Evolutionary conservation across 64 coral and sea anemone species (phyloP).

Genomic region (Pocillopora verrucosa): DNA sequence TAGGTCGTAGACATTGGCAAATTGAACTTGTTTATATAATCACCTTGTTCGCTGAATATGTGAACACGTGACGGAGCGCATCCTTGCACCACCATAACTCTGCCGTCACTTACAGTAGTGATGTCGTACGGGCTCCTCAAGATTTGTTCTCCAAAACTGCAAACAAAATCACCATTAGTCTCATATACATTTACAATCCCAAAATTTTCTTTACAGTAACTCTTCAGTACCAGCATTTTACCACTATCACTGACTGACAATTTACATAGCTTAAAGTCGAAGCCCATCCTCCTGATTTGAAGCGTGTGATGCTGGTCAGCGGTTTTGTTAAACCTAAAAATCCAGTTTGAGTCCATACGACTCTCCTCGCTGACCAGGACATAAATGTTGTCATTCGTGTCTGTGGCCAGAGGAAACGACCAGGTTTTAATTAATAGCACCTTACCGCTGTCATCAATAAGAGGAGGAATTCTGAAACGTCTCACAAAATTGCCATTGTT

Average conservation of each 20-base stretch:
- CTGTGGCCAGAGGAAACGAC: neutral
- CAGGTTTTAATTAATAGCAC: neutral
- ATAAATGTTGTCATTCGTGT: slow-evolving; percentile 3
- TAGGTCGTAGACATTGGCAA: neutral
- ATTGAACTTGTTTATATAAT: neutral
- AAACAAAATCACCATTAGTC: slow-evolving; percentile 14
- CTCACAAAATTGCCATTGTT: too few species aligned
- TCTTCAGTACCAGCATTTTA: slow-evolving; percentile 11
- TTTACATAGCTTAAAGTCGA: neutral
- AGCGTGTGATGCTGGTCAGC: neutral
- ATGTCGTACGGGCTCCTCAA: neutral
- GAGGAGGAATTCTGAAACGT: too few species aligned
- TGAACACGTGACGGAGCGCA: neutral
- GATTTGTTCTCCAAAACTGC: slow-evolving; percentile 9
- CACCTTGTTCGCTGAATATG: slow-evolving; percentile 14
- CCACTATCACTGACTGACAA: slow-evolving; percentile 21
- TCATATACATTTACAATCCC: slow-evolving; percentile 14
- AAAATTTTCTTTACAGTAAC: neutral
- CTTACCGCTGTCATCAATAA: neutral
- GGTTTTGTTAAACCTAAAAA: slow-evolving; percentile 1
- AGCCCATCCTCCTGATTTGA: neutral
- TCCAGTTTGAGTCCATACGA: neutral
- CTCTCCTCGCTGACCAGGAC: neutral
- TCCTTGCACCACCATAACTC: slow-evolving; percentile 23
- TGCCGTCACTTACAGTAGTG: slow-evolving; percentile 3